Percentiles rank a stretch among this genome's conserved stretches.
Conservation (phyloP, 2,113 vertebrate species). For the Ceuthmochares aereus region DNA sequence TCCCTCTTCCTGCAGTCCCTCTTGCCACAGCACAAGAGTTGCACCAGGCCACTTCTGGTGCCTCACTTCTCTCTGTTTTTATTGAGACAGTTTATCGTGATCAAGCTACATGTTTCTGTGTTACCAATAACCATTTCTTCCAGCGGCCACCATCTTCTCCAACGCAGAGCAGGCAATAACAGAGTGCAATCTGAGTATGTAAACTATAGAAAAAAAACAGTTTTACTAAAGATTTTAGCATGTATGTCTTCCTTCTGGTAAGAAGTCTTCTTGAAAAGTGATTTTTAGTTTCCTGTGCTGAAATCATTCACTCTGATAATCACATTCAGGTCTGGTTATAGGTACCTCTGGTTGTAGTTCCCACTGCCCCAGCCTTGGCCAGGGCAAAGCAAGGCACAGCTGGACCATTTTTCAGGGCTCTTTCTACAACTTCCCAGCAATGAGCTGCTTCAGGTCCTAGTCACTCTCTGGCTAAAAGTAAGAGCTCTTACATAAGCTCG, state of each 20-base stretch:
- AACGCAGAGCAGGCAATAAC: background rate
- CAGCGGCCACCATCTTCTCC: background rate
- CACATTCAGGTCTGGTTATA: background rate
- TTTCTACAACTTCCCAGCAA: background rate
- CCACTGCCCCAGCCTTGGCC: accelerated
- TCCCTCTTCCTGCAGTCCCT: background rate
- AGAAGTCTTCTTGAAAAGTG: background rate
- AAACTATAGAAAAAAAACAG: background rate
- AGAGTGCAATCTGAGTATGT: background rate
- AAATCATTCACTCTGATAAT: background rate
- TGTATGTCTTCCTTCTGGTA: background rate
- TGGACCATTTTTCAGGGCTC: background rate
- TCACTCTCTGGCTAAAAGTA: background rate
- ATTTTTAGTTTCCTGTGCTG: background rate
- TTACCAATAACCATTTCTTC: background rate
- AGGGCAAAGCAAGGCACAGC: background rate
- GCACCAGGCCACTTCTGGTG: background rate
- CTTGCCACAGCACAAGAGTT: background rate
- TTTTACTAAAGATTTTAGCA: background rate
- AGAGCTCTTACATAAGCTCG: background rate
- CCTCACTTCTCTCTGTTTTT: background rate
- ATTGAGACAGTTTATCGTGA: background rate
- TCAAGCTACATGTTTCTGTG: background rate
- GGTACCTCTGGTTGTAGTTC: background rate
- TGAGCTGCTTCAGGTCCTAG: background rate